Evolutionary conservation across 2,113 vertebrate species (phyloP).

Genomic region (Chaetops frenatus): DNA sequence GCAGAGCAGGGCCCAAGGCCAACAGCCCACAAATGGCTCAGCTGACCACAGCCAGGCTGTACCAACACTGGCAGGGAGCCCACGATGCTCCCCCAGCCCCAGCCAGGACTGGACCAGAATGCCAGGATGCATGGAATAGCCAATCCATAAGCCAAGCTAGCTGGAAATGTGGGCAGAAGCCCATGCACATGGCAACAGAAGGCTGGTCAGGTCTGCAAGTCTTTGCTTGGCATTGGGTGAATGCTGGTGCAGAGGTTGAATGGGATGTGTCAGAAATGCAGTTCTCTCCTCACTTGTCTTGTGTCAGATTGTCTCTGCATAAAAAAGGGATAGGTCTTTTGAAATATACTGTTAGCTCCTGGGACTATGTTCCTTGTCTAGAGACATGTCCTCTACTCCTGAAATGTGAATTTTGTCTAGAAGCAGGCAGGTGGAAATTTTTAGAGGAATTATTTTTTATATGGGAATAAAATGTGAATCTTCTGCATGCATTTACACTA

Average conservation of each 20-base stretch:
- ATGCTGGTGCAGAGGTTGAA: fast-evolving
- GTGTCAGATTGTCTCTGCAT: background rate
- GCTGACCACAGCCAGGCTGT: background rate
- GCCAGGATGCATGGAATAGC: background rate
- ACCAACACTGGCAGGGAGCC: background rate
- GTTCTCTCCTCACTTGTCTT: background rate
- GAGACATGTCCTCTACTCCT: background rate
- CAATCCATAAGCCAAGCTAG: background rate
- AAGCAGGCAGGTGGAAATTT: background rate
- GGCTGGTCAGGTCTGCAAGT: background rate
- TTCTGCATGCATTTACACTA: background rate
- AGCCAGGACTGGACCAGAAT: background rate
- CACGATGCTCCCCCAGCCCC: background rate
- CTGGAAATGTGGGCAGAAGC: background rate
- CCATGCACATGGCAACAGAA: background rate
- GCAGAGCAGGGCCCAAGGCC: background rate
- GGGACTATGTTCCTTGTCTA: background rate
- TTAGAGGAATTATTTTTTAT: background rate
- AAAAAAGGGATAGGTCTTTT: background rate
- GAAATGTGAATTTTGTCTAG: background rate
- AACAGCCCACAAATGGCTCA: background rate
- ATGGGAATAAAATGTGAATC: background rate
- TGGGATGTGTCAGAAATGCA: background rate
- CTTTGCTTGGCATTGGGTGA: background rate
- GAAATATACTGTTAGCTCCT: background rate